phyloP scores from a whole-genome alignment of 2,797 vertebrate genomes.

The Notamacropus eugenii region DNA sequence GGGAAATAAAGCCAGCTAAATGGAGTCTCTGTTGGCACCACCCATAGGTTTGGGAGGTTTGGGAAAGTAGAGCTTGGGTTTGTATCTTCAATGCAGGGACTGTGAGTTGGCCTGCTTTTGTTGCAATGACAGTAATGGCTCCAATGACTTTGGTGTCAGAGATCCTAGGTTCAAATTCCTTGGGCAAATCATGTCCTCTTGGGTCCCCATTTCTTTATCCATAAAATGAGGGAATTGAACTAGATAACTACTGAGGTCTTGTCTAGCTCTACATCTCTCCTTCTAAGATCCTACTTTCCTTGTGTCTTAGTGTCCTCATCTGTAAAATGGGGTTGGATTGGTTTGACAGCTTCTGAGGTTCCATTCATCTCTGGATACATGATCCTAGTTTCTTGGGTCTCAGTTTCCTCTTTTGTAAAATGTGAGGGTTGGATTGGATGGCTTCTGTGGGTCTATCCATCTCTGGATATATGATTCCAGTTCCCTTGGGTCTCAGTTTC shows the following conservation, averaged over 20 bases:
- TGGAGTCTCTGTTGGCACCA: not conserved
- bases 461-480: no score
- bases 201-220: not conserved
- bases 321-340: not conserved
- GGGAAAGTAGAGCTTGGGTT: rapidly evolving
- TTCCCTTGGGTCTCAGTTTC: not conserved
- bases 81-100: rapidly evolving
- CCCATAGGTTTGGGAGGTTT: not conserved
- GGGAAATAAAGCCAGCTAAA: constrained; percentile 2
- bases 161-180: not conserved
- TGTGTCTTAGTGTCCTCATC: no score
- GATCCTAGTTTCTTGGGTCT: not conserved
- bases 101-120: not conserved
- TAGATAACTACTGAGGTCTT: not conserved
- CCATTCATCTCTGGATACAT: rapidly evolving
- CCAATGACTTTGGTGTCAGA: not conserved
- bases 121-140: not conserved
- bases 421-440: not conserved
- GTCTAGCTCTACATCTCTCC: no score
- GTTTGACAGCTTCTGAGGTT: not conserved
- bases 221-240: not conserved
- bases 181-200: not conserved
- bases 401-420: not conserved
- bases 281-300: no score
- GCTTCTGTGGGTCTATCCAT: not conserved